Evolutionary conservation across 2,888 invertebrate genomes (phyloP).

Genomic region (Xylota segnis): DNA sequence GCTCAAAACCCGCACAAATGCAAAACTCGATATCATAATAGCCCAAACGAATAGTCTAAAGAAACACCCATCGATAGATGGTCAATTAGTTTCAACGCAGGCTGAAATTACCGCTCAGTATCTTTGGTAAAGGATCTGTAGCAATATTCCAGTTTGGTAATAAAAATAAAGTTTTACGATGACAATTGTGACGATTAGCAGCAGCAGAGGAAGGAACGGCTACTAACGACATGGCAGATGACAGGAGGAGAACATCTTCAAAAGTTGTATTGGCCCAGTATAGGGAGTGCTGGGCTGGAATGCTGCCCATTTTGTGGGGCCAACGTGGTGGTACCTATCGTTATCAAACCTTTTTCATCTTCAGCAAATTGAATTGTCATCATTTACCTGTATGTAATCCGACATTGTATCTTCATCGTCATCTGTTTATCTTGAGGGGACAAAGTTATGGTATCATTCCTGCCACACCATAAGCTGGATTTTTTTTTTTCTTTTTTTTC

Average conservation of each 20-base stretch:
- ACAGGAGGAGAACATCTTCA: conserved; percentile 13
- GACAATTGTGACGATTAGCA: conserved; percentile 67
- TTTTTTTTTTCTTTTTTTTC: neutral
- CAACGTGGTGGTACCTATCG: neutral
- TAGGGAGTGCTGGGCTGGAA: conserved; percentile 3
- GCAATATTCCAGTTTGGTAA: conserved; percentile 52
- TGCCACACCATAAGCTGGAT: neutral
- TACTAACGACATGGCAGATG: conserved; percentile 47
- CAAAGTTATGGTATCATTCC: conserved; percentile 24
- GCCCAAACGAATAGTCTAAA: conserved; percentile 9
- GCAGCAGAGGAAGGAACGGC: conserved; percentile 37
- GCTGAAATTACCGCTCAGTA: conserved; percentile 35
- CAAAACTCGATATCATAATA: conserved; percentile 36
- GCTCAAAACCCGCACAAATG: conserved; percentile 25
- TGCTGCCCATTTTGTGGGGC: too few relatives aligned
- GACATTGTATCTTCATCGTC: conserved; percentile 40
- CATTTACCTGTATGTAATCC: conserved; percentile 50
- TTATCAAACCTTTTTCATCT: conserved; percentile 52
- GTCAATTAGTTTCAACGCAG: conserved; percentile 45
- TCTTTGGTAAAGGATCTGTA: conserved; percentile 52
- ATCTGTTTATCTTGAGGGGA: conserved; percentile 16
- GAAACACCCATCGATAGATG: conserved; percentile 47
- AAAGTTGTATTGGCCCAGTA: conserved; percentile 6
- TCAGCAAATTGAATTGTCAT: conserved; percentile 62
- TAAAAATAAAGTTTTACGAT: conserved; percentile 72